Evolutionary conservation across 2,797 vertebrate species (phyloP), one percentile per base, ranked within the genome.

Genomic region (Benthosema pterotum): DNA sequence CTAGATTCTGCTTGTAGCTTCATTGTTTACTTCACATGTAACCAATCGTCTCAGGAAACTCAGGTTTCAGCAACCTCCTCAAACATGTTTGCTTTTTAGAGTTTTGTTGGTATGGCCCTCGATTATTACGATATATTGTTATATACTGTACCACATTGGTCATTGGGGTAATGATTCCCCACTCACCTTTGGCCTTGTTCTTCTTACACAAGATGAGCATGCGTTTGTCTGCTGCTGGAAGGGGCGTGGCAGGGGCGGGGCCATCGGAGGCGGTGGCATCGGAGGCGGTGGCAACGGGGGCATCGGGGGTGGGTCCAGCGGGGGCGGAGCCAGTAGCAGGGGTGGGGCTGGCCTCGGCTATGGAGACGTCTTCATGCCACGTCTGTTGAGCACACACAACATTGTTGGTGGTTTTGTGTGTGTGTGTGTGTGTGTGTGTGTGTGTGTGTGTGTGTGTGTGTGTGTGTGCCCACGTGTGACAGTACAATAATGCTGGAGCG

Each of bases 131-230:
- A n/a, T n/a, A n/a, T n/a, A n/a, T n/a, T n/a, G n/a, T n/a, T n/a
- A n/a, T n/a, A n/a, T n/a, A n/a, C n/a, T 25, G 5, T 25, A 25
- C 22, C 22, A 25, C 22, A n/a, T n/a, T 25, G 22, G 22, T 25
- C 5, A 25, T 3, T 25, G 22, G 22, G 22, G 3, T 25, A 25
- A 25, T 25, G 22, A 5, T 25, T 5, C 22, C 22, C 22, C 22
- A 52, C 82, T 78, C 77, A 98, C 97, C 95, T 92, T 84, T 76
- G 42, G 2, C 68, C 42, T 67, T 90, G 18, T 66, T 85, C 32
- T 42, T 82, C 60, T 69, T 94, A 80, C 93, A 95, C 57, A 95
- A 90, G 1, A 60, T 47, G 16, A 61, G 11, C 45, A 97, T 28
- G 49, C 67, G 1, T 75, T 71, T 4, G 2, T 0, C 11, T 0